Evolutionary conservation across 2,113 vertebrate genomes (phyloP).

Genomic region (Prunella himalayana): DNA sequence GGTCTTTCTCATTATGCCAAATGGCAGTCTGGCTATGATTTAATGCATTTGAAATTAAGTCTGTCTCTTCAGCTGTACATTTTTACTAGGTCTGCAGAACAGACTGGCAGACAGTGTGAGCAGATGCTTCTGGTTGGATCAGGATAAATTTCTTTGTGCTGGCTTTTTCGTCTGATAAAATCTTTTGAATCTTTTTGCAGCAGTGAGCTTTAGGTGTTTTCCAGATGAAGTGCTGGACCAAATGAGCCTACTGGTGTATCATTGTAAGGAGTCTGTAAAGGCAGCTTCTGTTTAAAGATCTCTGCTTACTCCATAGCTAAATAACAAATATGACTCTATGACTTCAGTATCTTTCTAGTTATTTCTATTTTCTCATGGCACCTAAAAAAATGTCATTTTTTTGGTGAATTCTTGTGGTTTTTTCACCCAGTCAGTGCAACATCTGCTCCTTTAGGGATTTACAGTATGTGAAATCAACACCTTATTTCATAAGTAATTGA

Average conservation of each 20-base stretch:
- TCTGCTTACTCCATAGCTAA: neutral
- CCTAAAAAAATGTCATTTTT: neutral
- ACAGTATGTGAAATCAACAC: neutral
- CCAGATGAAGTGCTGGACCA: neutral
- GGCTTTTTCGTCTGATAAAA: neutral
- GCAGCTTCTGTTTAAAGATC: neutral
- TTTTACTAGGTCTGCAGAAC: conserved; percentile 50
- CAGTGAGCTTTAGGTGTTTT: neutral
- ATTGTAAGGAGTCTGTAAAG: neutral
- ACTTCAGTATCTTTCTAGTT: neutral
- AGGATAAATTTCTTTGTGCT: neutral
- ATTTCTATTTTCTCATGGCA: neutral
- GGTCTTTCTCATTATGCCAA: conserved; percentile 41
- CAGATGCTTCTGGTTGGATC: conserved; percentile 50
- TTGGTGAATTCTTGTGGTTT: neutral
- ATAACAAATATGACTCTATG: neutral
- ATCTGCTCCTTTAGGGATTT: neutral
- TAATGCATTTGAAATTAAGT: conserved; percentile 61
- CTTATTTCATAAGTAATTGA: neutral
- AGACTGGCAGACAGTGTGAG: conserved; percentile 52
- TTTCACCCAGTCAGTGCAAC: neutral
- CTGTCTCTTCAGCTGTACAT: conserved; percentile 60
- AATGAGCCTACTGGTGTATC: neutral
- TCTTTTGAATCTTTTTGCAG: neutral
- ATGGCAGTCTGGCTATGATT: conserved; percentile 51